phyloP scores from a whole-genome alignment of 2,888 invertebrate genomes.

The Melanargia galathea region DNA sequence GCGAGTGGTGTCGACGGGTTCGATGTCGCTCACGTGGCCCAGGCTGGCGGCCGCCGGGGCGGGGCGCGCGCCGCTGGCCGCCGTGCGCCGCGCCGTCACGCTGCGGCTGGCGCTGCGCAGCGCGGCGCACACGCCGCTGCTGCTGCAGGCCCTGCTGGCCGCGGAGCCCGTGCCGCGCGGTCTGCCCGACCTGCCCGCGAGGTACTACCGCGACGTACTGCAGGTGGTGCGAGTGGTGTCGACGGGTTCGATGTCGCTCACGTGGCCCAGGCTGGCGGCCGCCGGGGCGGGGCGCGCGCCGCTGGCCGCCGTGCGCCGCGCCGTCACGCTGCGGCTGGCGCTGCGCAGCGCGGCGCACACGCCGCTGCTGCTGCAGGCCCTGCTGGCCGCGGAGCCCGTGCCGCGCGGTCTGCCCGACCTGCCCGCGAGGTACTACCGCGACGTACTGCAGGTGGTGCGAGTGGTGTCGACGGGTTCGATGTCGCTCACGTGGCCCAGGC shows the following conservation, averaged over 20 bases:
- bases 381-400: conserved; percentile 84
- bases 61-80: conserved; percentile 40
- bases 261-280: conserved; percentile 10
- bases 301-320: conserved; percentile 41
- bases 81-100: conserved; percentile 39
- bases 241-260: conserved; percentile 40
- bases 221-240: conserved; percentile 42
- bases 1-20: conserved; percentile 45
- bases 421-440: conserved; percentile 34
- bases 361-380: conserved; percentile 85
- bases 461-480: conserved; percentile 41
- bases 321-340: conserved; percentile 38
- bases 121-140: conserved; percentile 87
- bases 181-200: conserved; percentile 37
- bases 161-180: conserved; percentile 81
- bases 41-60: conserved; percentile 44
- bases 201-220: too few relatives aligned
- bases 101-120: conserved; percentile 68
- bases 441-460: too few relatives aligned
- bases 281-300: conserved; percentile 46
- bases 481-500: conserved; percentile 26
- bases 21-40: conserved; percentile 31
- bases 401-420: conserved; percentile 55
- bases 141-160: conserved; percentile 83
- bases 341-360: conserved; percentile 86